Evolutionary conservation across 2,113 vertebrate genomes (phyloP).

Genomic region (Psephotus haematonotus): DNA sequence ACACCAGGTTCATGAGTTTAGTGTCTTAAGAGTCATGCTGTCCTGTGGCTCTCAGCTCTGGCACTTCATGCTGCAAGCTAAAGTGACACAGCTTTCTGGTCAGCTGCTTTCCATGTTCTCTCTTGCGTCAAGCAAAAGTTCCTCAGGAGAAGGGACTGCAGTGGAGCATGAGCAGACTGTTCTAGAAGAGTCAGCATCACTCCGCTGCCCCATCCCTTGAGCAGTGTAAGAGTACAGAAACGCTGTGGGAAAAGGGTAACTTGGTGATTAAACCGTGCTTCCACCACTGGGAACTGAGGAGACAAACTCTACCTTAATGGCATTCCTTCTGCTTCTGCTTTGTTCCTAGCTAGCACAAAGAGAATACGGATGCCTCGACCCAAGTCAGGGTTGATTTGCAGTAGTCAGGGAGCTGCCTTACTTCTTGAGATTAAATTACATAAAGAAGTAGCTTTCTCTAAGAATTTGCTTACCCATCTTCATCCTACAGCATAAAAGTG

Average conservation of each 20-base stretch:
- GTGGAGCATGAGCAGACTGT: not conserved
- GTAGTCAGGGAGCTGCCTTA: not conserved
- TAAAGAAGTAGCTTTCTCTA: not conserved
- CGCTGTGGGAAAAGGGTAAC: not conserved
- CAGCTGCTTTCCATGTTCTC: not conserved
- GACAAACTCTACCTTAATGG: not conserved
- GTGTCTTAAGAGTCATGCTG: not conserved
- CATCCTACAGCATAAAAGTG: not conserved
- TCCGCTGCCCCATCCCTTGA: not conserved
- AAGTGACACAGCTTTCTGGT: not conserved
- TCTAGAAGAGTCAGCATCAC: not conserved
- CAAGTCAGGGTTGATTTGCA: not conserved
- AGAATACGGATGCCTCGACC: not conserved
- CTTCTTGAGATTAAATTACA: not conserved
- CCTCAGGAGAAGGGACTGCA: not conserved
- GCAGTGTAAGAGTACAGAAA: not conserved
- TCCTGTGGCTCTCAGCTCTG: not conserved
- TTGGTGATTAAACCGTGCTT: not conserved
- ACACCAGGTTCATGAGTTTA: fast-evolving
- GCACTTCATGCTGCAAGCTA: not conserved
- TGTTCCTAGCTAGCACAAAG: not conserved
- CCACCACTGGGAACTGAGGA: not conserved
- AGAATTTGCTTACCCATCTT: not conserved
- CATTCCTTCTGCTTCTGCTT: not conserved
- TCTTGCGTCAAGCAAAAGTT: not conserved